Percentiles rank a stretch among this genome's conserved stretches.
Conservation (phyloP, 2,113 vertebrate genomes). For the Thamnophis sirtalis region DNA sequence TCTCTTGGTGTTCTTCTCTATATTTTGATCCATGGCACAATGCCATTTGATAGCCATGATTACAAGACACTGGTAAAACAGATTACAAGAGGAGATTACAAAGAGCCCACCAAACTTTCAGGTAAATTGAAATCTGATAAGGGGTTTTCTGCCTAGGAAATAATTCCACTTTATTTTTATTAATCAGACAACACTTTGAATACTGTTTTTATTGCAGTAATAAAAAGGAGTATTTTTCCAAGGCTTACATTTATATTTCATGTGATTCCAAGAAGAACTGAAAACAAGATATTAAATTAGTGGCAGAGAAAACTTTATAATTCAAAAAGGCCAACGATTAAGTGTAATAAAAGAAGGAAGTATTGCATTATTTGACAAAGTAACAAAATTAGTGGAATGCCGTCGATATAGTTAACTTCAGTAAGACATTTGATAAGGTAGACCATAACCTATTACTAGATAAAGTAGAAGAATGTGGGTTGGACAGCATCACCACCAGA, state of each 20-base stretch:
- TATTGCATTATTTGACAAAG: no score
- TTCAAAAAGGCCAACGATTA: not conserved
- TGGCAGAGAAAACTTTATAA: not conserved
- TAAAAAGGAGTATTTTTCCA: not conserved
- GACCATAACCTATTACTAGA: no score
- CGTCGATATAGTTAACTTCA: no score
- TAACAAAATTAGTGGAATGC: no score
- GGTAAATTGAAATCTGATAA: constrained; percentile 65
- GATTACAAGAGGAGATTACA: constrained; percentile 87
- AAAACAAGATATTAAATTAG: not conserved
- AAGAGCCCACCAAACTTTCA: constrained; percentile 83
- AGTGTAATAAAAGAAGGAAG: not conserved
- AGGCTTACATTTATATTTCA: not conserved
- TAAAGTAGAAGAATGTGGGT: no score
- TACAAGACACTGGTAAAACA: constrained; percentile 88
- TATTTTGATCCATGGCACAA: constrained; percentile 88
- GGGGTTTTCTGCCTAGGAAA: not conserved
- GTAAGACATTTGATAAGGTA: no score
- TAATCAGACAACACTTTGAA: not conserved
- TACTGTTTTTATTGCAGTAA: not conserved
- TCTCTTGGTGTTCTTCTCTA: constrained; percentile 93
- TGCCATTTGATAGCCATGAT: constrained; percentile 92
- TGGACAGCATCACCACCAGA: no score
- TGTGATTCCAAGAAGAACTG: not conserved
- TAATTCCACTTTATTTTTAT: not conserved